Evolutionary conservation across 1,140 invertebrate genomes (phyloP).

Genomic region (Antheraea pernyi): DNA sequence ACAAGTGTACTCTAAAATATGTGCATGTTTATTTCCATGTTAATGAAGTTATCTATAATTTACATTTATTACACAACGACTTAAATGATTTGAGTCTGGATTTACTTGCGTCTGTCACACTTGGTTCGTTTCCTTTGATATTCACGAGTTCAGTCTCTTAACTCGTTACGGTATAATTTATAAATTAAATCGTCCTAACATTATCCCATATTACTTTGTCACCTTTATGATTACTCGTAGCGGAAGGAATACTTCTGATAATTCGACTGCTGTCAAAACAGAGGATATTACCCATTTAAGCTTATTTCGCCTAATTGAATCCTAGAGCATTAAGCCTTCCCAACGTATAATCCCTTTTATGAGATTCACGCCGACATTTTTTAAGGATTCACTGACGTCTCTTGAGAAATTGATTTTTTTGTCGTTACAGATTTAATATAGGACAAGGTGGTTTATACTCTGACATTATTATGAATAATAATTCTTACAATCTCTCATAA

Average conservation of each 20-base stretch:
- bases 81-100: constrained; percentile 14
- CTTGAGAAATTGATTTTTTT: constrained; percentile 56
- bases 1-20: background rate
- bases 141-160: background rate
- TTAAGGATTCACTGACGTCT: constrained; percentile 54
- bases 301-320: constrained; percentile 77
- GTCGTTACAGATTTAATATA: constrained; percentile 37
- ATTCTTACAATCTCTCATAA: background rate
- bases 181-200: constrained; percentile 2
- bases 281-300: constrained; percentile 72
- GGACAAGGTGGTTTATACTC: constrained; percentile 29
- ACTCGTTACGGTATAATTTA: background rate
- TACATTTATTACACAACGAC: background rate
- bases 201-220: constrained; percentile 37
- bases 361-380: constrained; percentile 67
- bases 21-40: background rate
- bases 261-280: constrained; percentile 74
- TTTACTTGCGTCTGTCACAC: constrained; percentile 49
- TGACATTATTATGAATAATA: constrained; percentile 2
- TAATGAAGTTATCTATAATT: background rate
- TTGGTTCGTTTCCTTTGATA: constrained; percentile 24
- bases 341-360: constrained; percentile 71
- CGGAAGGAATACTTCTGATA: constrained; percentile 59
- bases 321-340: constrained; percentile 68
- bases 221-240: constrained; percentile 46